Evolutionary conservation across 2,888 invertebrate species (phyloP).

Genomic region (Phytoseiulus persimilis): DNA sequence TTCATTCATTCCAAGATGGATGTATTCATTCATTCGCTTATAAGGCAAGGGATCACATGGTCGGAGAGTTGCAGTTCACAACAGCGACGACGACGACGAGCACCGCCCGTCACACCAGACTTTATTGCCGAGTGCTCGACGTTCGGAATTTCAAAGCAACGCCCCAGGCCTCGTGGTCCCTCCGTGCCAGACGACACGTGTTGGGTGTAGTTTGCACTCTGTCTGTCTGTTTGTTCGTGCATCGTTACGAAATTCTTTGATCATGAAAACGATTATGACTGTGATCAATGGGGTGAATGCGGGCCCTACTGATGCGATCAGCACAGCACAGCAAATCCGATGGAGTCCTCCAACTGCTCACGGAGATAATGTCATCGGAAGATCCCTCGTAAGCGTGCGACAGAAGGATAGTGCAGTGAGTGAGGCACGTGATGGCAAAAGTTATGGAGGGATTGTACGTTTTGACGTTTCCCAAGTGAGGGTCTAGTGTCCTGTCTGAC

Average conservation of each 20-base stretch:
- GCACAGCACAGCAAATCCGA: too few species aligned
- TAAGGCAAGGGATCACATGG: not conserved
- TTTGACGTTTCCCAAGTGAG: too few species aligned
- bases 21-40: not conserved
- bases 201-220: not conserved
- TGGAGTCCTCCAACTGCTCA: too few species aligned
- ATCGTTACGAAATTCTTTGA: not conserved
- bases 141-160: not conserved
- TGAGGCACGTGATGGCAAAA: too few species aligned
- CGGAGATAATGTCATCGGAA: too few species aligned
- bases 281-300: not conserved
- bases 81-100: not conserved
- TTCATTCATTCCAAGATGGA: not conserved
- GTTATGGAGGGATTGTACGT: too few species aligned
- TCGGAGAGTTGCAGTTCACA: not conserved
- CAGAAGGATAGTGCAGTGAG: too few species aligned
- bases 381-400: too few species aligned
- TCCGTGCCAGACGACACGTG: not conserved
- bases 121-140: not conserved
- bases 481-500: too few species aligned
- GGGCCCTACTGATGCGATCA: too few species aligned
- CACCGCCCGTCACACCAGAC: not conserved
- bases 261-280: not conserved
- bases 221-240: not conserved
- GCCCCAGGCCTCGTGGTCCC: not conserved